Percentiles rank a stretch among this genome's conserved stretches.
Conservation (phyloP, 2,797 vertebrate genomes). For the Acomys russatus region DNA sequence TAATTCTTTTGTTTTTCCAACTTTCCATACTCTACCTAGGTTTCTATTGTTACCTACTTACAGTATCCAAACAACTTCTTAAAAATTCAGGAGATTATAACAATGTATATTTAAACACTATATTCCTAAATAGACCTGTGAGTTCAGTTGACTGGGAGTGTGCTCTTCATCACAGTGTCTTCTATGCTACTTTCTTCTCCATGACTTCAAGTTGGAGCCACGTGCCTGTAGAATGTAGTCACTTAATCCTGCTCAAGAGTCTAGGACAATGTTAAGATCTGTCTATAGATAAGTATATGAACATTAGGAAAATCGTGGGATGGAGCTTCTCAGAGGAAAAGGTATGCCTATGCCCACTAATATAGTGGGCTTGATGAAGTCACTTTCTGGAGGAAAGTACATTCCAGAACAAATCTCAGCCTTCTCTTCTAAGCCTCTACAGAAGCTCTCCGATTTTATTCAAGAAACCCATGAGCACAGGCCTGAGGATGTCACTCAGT, state of each 20-base stretch:
- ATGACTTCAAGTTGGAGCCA: not conserved
- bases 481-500: not conserved
- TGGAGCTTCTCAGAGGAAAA: not conserved
- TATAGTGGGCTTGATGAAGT: not conserved
- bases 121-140: not conserved
- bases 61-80: not conserved
- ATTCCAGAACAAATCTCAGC: not conserved
- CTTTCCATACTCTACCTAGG: not conserved
- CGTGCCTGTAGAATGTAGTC: not conserved
- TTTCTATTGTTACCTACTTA: no score
- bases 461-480: not conserved
- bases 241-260: accelerated
- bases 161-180: accelerated
- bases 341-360: accelerated
- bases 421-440: not conserved
- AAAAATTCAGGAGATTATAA: accelerated
- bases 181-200: accelerated
- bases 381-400: not conserved
- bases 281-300: accelerated
- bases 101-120: not conserved
- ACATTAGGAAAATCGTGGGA: no score
- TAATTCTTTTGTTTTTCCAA: not conserved
- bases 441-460: not conserved
- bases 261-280: accelerated
- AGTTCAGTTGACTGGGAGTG: no score